Evolutionary conservation across 2,113 vertebrate species (phyloP).

Genomic region (Phrynosoma platyrhinos): DNA sequence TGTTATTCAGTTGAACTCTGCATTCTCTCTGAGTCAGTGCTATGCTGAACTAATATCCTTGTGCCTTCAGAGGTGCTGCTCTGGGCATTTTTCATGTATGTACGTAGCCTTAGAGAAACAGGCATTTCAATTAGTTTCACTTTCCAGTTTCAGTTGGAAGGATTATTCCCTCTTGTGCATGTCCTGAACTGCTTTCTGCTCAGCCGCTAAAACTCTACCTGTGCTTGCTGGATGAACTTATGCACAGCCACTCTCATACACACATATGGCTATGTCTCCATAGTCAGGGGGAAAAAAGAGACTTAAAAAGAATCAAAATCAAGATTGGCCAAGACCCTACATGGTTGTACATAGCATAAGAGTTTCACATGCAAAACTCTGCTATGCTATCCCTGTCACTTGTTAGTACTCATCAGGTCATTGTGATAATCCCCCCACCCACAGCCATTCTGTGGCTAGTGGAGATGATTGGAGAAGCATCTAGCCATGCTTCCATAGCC

Average conservation of each 20-base stretch:
- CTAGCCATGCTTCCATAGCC: too few relatives aligned
- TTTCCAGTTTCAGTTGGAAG: slow-evolving; percentile 37
- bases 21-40: slow-evolving; percentile 24
- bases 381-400: too few relatives aligned
- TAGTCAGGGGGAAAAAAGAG: too few relatives aligned
- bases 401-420: too few relatives aligned
- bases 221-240: background rate
- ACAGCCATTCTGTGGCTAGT: too few relatives aligned
- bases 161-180: slow-evolving; percentile 16
- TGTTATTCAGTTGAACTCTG: slow-evolving; percentile 1
- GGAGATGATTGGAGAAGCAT: too few relatives aligned
- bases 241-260: background rate
- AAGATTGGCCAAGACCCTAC: too few relatives aligned
- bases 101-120: slow-evolving; percentile 25
- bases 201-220: background rate
- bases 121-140: slow-evolving; percentile 42
- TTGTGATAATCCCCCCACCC: too few relatives aligned
- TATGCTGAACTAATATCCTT: slow-evolving; percentile 25
- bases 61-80: slow-evolving; percentile 22
- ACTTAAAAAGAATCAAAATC: too few relatives aligned
- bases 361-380: too few relatives aligned
- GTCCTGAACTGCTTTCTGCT: slow-evolving; percentile 29
- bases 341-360: background rate
- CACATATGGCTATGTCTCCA: background rate
- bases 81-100: slow-evolving; percentile 34